These are phyloP conservation scores for Pogonus chalceus DNA, from an alignment of 1,140 invertebrate genomes.

Conservation along the genomic window DNA sequence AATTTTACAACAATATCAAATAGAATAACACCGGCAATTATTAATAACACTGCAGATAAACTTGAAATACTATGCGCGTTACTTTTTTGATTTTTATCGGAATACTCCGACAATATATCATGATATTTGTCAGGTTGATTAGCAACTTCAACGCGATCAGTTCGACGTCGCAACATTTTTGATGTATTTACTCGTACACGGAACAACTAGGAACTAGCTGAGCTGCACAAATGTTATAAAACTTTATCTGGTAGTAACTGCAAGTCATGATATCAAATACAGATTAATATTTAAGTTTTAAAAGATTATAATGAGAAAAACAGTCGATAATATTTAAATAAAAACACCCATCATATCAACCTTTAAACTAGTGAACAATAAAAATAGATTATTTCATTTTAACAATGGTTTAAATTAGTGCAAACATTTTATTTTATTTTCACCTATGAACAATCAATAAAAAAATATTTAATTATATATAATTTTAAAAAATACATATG, in stretches of 20 bases:
- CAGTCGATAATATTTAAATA: too few species aligned
- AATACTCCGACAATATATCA: neutral
- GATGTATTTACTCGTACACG: neutral
- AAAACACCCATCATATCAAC: too few species aligned
- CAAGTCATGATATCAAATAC: neutral
- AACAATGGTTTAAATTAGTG: too few species aligned
- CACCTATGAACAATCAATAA: too few species aligned
- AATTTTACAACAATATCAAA: conserved; percentile 2
- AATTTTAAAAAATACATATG: too few species aligned
- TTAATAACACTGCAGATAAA: neutral
- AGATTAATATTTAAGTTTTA: too few species aligned
- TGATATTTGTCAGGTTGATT: neutral
- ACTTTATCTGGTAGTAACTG: neutral
- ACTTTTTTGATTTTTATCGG: neutral
- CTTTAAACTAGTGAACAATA: too few species aligned
- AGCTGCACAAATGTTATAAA: neutral
- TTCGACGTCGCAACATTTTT: neutral
- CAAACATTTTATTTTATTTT: too few species aligned
- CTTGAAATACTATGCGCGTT: neutral
- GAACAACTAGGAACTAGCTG: neutral
- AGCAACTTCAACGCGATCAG: neutral
- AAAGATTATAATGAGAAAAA: too few species aligned
- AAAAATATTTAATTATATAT: too few species aligned
- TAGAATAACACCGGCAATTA: neutral
- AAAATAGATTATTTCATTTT: too few species aligned